A percentile compares a stretch with the other conserved stretches of the same genome.
Evolutionary conservation across 2,888 invertebrate species (phyloP).

Genomic region (Labia minor): DNA sequence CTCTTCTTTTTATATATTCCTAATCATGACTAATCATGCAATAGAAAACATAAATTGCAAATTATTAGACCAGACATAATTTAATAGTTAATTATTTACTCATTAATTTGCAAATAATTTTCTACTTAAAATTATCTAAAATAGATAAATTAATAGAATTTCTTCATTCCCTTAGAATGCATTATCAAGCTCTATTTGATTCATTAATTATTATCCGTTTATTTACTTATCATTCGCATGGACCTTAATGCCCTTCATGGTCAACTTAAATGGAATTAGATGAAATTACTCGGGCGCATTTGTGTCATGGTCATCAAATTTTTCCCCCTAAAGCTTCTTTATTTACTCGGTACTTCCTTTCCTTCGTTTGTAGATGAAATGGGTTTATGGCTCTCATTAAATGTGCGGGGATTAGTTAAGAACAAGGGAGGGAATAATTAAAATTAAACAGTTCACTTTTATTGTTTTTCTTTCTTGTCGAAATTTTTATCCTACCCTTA

Average conservation of each 20-base stretch:
- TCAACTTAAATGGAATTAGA: constrained; percentile 1
- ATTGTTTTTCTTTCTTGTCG: background rate
- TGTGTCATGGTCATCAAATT: constrained; percentile 7
- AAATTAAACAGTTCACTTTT: constrained; percentile 13
- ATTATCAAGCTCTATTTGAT: no score
- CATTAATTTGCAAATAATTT: no score
- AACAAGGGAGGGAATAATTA: background rate
- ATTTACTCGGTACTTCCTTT: background rate
- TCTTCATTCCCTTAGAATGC: no score
- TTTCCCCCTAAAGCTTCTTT: background rate
- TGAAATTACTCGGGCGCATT: background rate
- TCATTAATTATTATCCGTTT: background rate
- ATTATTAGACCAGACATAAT: no score
- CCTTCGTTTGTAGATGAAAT: background rate
- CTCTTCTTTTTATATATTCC: no score
- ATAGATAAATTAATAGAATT: no score
- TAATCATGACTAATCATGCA: no score
- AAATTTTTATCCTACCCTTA: background rate
- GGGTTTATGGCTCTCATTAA: background rate
- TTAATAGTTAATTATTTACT: no score
- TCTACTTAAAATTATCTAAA: no score
- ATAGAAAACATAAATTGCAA: no score
- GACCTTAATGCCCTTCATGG: background rate
- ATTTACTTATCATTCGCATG: background rate
- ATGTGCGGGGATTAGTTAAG: constrained; percentile 7